phyloP scores from a whole-genome alignment of 2,888 invertebrate genomes.

The Tethea ocularis region DNA sequence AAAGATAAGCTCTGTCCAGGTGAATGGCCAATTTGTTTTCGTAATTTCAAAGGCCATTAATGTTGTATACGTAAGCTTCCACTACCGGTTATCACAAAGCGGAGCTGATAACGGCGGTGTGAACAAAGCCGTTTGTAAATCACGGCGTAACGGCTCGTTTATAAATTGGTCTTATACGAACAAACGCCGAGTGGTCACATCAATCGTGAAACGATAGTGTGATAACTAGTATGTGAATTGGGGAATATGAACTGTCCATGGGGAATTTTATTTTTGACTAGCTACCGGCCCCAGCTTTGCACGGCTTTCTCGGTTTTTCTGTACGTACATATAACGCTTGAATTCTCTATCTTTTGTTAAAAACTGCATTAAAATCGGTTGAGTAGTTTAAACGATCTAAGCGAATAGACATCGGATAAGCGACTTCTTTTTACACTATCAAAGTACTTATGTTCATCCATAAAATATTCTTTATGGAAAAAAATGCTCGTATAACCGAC shows the following conservation, averaged over 20 bases:
- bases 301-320: too few relatives aligned
- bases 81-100: conserved; percentile 7
- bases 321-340: too few relatives aligned
- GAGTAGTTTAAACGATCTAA: too few relatives aligned
- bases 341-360: too few relatives aligned
- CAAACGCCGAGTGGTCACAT: background rate
- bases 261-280: background rate
- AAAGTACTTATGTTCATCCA: too few relatives aligned
- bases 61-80: background rate
- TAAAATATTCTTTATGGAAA: too few relatives aligned
- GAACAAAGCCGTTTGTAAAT: conserved; percentile 27
- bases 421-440: too few relatives aligned
- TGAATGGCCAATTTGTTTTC: background rate
- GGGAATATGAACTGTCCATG: background rate
- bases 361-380: too few relatives aligned
- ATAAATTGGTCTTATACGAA: conserved; percentile 1
- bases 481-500: too few relatives aligned
- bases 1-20: background rate
- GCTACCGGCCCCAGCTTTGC: too few relatives aligned
- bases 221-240: background rate
- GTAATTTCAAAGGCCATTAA: background rate
- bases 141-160: conserved; percentile 11
- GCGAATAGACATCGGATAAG: too few relatives aligned
- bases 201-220: background rate
- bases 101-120: conserved; percentile 12